These are phyloP conservation scores for Rhyacophila brunnea DNA, from an alignment of 1,140 invertebrate species.

Conservation along the genomic window DNA sequence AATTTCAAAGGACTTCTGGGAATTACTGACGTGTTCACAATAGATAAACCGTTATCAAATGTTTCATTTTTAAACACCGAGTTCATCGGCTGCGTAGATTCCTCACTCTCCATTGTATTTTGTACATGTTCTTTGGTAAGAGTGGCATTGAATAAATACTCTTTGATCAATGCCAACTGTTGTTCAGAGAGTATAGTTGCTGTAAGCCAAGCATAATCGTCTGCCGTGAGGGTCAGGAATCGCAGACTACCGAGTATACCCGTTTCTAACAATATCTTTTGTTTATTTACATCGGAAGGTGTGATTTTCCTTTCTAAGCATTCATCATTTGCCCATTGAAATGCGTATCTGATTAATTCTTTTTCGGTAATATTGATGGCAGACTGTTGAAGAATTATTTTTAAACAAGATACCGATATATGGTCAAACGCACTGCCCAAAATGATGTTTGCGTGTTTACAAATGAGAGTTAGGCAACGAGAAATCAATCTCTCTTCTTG, in stretches of 20 bases:
- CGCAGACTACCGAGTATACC: conserved; percentile 44
- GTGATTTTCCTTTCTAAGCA: conserved; percentile 46
- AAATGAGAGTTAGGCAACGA: conserved; percentile 50
- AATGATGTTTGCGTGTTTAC: conserved; percentile 50
- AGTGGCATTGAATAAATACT: conserved; percentile 3
- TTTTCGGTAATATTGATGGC: conserved; percentile 51
- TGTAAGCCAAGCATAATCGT: conserved; percentile 40
- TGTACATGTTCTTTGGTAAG: conserved; percentile 20
- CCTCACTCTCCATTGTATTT: not conserved
- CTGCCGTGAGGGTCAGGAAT: conserved; percentile 40
- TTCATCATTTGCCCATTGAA: conserved; percentile 53
- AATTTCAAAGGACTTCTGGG: conserved; percentile 40
- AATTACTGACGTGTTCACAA: conserved; percentile 5
- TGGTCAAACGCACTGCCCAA: conserved; percentile 48
- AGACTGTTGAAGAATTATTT: conserved; percentile 47
- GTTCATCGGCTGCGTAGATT: not conserved
- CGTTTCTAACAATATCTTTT: conserved; percentile 45
- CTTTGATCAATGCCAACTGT: conserved; percentile 21
- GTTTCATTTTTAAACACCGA: too few relatives aligned
- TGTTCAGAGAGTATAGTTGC: conserved; percentile 23
- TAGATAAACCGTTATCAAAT: not conserved
- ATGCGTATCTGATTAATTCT: conserved; percentile 48
- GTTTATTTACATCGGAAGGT: conserved; percentile 43
- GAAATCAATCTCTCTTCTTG: conserved; percentile 48
- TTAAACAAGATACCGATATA: conserved; percentile 48